phyloP scores from a whole-genome alignment of 2,888 invertebrate genomes.

The Clusia tigrina region DNA sequence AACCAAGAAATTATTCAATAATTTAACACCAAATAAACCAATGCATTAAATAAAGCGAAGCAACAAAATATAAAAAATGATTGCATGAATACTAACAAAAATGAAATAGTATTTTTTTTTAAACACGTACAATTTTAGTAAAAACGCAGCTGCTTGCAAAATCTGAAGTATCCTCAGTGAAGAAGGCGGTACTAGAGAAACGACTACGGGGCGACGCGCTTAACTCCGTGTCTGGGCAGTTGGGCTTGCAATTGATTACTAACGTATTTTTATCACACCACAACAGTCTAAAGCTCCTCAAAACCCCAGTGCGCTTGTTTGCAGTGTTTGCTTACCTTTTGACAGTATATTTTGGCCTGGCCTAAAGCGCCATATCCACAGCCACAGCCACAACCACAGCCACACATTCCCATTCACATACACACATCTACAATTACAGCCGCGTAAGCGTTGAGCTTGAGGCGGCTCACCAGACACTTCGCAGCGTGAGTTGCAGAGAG shows the following conservation, averaged over 20 bases:
- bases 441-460: not conserved
- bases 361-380: constrained; percentile 26
- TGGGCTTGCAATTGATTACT: constrained; percentile 64
- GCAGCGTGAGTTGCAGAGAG: not conserved
- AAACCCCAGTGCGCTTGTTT: constrained; percentile 4
- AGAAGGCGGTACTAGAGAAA: constrained; percentile 33
- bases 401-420: no score
- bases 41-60: not conserved
- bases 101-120: constrained; percentile 1
- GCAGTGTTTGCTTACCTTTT: not conserved
- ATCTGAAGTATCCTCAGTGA: constrained; percentile 8
- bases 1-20: not conserved
- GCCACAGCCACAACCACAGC: no score
- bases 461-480: not conserved
- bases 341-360: constrained; percentile 17
- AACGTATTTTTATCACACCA: constrained; percentile 64
- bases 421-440: not conserved
- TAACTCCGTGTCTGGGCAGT: constrained; percentile 57
- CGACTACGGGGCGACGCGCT: constrained; percentile 44
- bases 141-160: constrained; percentile 13
- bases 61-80: not conserved
- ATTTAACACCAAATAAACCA: not conserved
- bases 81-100: not conserved
- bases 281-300: constrained; percentile 59
- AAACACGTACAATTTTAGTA: constrained; percentile 35